Conservation (phyloP, 2,797 vertebrate species). For the Squalus acanthias region DNA sequence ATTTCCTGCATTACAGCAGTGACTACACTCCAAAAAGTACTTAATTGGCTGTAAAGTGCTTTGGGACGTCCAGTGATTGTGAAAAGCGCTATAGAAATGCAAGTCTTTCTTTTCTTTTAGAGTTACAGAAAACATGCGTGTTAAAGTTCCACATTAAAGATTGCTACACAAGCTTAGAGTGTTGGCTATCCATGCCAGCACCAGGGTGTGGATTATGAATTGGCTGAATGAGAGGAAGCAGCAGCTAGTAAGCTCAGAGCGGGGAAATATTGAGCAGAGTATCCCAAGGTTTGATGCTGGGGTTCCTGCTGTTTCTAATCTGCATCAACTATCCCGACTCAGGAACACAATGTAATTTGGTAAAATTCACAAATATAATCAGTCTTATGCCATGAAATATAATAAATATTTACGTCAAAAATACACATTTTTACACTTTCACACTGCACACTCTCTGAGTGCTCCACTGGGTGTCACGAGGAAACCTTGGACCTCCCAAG, state of each 20-base stretch:
- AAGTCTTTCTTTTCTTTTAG: no score
- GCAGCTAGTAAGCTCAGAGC: background rate
- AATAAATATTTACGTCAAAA: background rate
- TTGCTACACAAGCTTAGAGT: no score
- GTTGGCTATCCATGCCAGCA: background rate
- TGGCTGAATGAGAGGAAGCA: background rate
- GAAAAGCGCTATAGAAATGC: no score
- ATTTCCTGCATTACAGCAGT: no score
- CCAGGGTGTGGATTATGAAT: no score
- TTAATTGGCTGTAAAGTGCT: no score
- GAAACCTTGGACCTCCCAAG: no score
- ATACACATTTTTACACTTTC: background rate
- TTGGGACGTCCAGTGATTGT: no score
- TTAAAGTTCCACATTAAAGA: background rate
- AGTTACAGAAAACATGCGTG: background rate
- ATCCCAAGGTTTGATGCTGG: background rate
- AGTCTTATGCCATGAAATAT: background rate
- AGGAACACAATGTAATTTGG: background rate
- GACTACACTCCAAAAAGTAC: no score
- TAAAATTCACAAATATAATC: background rate
- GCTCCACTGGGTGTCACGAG: background rate
- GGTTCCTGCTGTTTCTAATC: background rate
- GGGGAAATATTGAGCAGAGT: background rate
- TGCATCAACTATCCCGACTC: background rate
- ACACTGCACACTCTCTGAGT: background rate